These are phyloP conservation scores for Anadara kagoshimensis DNA, from an alignment of 1,140 invertebrate species.

Conservation along the genomic window DNA sequence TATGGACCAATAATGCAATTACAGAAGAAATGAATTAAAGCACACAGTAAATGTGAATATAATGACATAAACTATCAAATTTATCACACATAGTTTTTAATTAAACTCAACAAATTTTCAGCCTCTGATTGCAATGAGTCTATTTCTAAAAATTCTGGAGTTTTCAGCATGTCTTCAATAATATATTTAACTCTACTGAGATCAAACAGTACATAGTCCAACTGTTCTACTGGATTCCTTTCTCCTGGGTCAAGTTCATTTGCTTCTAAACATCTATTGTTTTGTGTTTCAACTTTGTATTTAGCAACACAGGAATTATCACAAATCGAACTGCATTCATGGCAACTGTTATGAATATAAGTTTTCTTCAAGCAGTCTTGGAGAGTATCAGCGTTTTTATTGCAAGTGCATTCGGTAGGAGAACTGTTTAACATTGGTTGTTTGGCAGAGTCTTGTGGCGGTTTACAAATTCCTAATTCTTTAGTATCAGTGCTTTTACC, in stretches of 20 bases:
- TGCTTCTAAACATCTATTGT: neutral
- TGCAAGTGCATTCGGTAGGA: neutral
- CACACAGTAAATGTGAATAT: too few species aligned
- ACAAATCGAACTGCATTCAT: neutral
- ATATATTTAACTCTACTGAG: slow-evolving; percentile 18
- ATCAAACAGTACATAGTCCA: slow-evolving; percentile 28
- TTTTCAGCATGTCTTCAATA: slow-evolving; percentile 27
- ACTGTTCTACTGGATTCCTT: neutral
- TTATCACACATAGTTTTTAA: too few species aligned
- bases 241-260: neutral
- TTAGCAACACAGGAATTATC: neutral
- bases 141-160: slow-evolving; percentile 7
- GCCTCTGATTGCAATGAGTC: too few species aligned
- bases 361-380: neutral
- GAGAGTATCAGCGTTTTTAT: neutral
- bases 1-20: too few species aligned
- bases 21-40: too few species aligned
- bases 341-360: too few species aligned
- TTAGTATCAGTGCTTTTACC: too few species aligned
- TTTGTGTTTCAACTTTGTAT: neutral
- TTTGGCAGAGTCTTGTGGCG: too few species aligned
- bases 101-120: too few species aligned
- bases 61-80: too few species aligned
- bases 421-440: neutral
- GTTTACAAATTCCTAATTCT: too few species aligned